Evolutionary conservation across 2,888 invertebrate species (phyloP).

Genomic region (Nymphalis urticae): DNA sequence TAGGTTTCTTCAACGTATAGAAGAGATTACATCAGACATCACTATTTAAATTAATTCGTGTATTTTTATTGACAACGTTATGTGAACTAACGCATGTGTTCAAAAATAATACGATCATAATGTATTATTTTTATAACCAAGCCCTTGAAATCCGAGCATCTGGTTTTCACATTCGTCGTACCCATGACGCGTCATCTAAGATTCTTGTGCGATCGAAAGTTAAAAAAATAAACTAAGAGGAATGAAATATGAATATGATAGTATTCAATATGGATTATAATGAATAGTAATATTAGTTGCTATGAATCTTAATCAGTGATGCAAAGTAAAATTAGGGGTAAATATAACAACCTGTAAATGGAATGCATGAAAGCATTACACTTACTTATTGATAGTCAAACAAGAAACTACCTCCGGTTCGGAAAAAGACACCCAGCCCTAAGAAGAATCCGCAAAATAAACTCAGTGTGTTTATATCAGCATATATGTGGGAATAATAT

Average conservation of each 20-base stretch:
- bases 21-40: neutral
- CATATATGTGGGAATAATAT: too few species aligned
- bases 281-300: too few species aligned
- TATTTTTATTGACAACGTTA: constrained; percentile 12
- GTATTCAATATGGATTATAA: neutral
- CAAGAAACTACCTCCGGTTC: too few species aligned
- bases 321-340: too few species aligned
- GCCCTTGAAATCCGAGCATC: constrained; percentile 29
- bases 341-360: too few species aligned
- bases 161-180: constrained; percentile 27
- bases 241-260: too few species aligned
- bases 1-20: neutral
- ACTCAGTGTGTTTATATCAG: too few species aligned
- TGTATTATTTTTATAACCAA: constrained; percentile 24
- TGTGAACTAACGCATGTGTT: constrained; percentile 17
- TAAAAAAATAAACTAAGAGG: neutral
- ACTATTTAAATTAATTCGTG: neutral
- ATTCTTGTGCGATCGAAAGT: constrained; percentile 7
- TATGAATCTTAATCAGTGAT: too few species aligned
- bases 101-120: neutral
- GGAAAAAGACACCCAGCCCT: too few species aligned
- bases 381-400: too few species aligned
- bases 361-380: too few species aligned
- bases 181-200: constrained; percentile 12
- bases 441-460: too few species aligned